These are phyloP conservation scores for Alsophila aescularia DNA, from an alignment of 2,888 invertebrate genomes.

Conservation along the genomic window DNA sequence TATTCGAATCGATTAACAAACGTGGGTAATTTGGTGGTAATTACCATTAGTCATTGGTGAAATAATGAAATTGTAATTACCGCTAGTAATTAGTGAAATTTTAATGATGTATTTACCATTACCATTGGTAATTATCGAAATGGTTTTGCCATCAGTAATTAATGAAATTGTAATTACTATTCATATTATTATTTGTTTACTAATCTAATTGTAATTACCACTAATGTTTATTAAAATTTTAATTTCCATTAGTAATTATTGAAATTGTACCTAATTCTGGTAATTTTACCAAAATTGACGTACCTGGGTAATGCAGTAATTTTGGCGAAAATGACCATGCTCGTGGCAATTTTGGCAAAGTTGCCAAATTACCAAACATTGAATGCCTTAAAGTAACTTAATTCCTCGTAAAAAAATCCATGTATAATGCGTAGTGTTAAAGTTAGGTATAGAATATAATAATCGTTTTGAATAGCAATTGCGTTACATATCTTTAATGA, in stretches of 20 bases:
- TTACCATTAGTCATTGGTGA: background rate
- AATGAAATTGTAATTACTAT: too few relatives aligned
- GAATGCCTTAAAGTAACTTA: conserved; percentile 27
- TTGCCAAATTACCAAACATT: background rate
- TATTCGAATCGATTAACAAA: conserved; percentile 1
- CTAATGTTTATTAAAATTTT: background rate
- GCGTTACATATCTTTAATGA: conserved; percentile 8
- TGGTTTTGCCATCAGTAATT: background rate
- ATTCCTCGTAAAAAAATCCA: conserved; percentile 6
- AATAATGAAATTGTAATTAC: background rate
- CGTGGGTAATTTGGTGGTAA: conserved; percentile 1
- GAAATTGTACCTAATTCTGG: too few relatives aligned
- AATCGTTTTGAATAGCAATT: conserved; percentile 12
- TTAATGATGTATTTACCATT: background rate
- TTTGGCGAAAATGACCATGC: too few relatives aligned
- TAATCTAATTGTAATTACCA: background rate
- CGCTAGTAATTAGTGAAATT: too few relatives aligned
- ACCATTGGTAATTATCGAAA: background rate
- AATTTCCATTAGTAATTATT: background rate
- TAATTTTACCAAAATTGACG: too few relatives aligned
- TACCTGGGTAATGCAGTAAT: too few relatives aligned
- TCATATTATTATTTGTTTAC: too few relatives aligned
- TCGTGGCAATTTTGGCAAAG: background rate
- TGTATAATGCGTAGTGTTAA: conserved; percentile 4
- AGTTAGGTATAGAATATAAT: background rate